Base-by-base conservation (phyloP, 2,797 vertebrate species). In the Sebastes hubbsi region DNA sequence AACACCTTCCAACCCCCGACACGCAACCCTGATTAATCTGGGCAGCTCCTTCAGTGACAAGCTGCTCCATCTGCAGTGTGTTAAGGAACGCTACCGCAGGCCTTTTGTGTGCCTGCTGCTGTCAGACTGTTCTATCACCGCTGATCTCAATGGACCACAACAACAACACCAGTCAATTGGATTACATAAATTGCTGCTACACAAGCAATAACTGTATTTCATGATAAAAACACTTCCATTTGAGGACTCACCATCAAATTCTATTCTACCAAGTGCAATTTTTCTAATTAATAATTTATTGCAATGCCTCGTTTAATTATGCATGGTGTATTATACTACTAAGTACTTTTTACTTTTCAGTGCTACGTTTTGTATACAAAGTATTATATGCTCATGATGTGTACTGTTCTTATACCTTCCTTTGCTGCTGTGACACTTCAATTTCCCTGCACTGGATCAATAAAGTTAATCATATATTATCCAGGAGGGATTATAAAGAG, bases 231-330 rank as follows among this genome's bases (percentile, higher is more conserved):
- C 42, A 49, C 42, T 20, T 49, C 16, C 16, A 42, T 42, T 42
- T 42, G 13, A 42, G 38, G 38, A 49, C 42, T 0, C 7, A 49
- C 1, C 42, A 20, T 20, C 18, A 2, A 8, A 0, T 2, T 49
- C 42, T 49, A 18, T 20, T 49, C 42, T 49, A 46, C 42, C 42
- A 20, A 49, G 42, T 49, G 42, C 42, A 20, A 49, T 49, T 49
- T 49, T 20, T 49, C 16, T 20, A 20, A 49, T 46, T 49, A 49
- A 49, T 49, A 0, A 49, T 49, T 20, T 49, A 49, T 0, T 49
- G 42, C 42, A 49, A 1, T 49, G 42, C 42, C 42, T 49, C 3
- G 7, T 46, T 46, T 46, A 7, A 46, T 46, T 46, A 49, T 49
- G 42, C 8, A 49, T 49, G 18, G 42, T 0, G 42, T 49, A 49